A percentile compares a stretch with the other conserved stretches of the same genome.
These are phyloP conservation scores for Drosophila obscura DNA, from an alignment of 1,140 invertebrate genomes.

Conservation along the genomic window DNA sequence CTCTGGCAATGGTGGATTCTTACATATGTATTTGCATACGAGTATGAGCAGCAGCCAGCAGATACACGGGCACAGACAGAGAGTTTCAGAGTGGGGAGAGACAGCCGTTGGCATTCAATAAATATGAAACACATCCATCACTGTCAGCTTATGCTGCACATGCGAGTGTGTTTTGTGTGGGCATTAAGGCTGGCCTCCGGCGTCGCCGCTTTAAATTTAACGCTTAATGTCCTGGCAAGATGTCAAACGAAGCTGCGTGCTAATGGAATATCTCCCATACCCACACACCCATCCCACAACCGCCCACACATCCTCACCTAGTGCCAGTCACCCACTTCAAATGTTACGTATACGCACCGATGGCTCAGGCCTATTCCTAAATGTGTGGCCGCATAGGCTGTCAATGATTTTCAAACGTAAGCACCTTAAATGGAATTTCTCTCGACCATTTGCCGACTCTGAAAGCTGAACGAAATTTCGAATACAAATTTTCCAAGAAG, in stretches of 20 bases:
- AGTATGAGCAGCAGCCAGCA: slow-evolving; percentile 8
- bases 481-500: slow-evolving; percentile 59
- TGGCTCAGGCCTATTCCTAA: slow-evolving; percentile 4
- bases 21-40: not conserved
- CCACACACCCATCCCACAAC: not conserved
- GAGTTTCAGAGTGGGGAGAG: slow-evolving; percentile 4
- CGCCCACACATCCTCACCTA: not conserved
- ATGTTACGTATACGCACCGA: slow-evolving; percentile 48
- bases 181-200: slow-evolving; percentile 40
- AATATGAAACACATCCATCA: slow-evolving; percentile 74
- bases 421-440: slow-evolving; percentile 39
- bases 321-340: slow-evolving; percentile 1
- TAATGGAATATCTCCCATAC: slow-evolving; percentile 44
- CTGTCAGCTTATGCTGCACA: slow-evolving; percentile 61
- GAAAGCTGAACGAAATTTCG: slow-evolving; percentile 18
- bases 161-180: not conserved
- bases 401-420: slow-evolving; percentile 42
- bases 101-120: slow-evolving; percentile 59
- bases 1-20: too few species aligned
- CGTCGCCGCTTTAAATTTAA: slow-evolving; percentile 31
- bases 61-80: not conserved
- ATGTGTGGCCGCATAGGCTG: slow-evolving; percentile 26
- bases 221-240: slow-evolving; percentile 35
- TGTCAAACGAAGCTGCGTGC: slow-evolving; percentile 25
- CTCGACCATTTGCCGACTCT: slow-evolving; percentile 23